Conservation (phyloP, 2,797 vertebrate genomes). For the Pitangus sulphuratus region DNA sequence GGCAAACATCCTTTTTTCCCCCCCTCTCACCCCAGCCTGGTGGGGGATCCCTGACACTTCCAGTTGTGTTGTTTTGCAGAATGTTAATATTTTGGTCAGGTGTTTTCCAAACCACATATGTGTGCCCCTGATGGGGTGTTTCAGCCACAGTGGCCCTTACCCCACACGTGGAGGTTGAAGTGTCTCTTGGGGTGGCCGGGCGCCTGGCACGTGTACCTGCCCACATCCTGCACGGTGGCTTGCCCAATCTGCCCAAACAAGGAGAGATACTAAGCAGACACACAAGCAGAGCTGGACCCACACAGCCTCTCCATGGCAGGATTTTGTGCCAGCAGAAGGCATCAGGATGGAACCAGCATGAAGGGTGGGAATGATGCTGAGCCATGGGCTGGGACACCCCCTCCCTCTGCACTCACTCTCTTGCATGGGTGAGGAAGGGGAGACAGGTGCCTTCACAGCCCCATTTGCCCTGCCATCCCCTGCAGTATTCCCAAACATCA, state of each 20-base stretch:
- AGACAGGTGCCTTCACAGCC: neutral
- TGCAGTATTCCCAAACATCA: constrained; percentile 51
- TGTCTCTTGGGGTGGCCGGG: constrained; percentile 56
- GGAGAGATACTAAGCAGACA: neutral
- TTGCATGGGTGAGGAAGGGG: neutral
- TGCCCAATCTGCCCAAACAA: constrained; percentile 69
- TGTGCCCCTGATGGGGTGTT: neutral
- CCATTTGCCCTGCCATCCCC: neutral
- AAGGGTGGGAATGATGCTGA: neutral
- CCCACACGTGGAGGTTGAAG: constrained; percentile 72
- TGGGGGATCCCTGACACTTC: neutral
- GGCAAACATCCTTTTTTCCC: neutral
- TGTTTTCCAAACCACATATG: neutral
- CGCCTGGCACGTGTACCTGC: constrained; percentile 69
- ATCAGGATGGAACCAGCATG: neutral
- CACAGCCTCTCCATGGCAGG: fast-evolving
- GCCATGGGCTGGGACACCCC: neutral
- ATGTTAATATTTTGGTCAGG: neutral
- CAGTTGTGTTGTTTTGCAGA: neutral
- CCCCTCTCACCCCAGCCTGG: neutral
- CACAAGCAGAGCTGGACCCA: neutral
- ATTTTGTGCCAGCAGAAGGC: neutral
- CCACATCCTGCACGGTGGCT: constrained; percentile 50
- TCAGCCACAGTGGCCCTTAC: constrained; percentile 34
- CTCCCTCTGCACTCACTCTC: neutral